Evolutionary conservation across 2,797 vertebrate genomes (phyloP).

Genomic region (Simalia tracyae): DNA sequence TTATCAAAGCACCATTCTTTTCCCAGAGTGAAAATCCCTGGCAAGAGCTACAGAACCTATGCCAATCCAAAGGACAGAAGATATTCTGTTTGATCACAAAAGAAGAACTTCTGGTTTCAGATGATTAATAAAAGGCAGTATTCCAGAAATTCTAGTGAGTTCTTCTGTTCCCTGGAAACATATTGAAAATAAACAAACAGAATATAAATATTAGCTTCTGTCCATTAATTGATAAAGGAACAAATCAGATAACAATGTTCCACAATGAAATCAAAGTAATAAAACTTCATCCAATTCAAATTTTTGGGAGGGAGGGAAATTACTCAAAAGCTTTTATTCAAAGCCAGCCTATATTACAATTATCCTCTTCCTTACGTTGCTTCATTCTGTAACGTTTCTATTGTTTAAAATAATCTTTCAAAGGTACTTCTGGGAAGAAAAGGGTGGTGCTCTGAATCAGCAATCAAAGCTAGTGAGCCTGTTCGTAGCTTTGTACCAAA

Average conservation of each 20-base stretch:
- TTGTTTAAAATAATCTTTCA: background rate
- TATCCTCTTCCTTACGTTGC: background rate
- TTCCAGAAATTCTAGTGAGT: background rate
- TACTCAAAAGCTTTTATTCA: background rate
- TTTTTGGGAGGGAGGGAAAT: background rate
- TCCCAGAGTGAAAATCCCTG: background rate
- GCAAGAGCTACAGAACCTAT: background rate
- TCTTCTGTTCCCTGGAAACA: background rate
- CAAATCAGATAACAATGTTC: background rate
- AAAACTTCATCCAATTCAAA: fast-evolving
- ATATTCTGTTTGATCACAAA: background rate
- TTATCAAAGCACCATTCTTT: conserved; percentile 67
- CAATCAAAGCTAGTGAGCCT: conserved; percentile 30
- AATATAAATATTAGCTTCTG: background rate
- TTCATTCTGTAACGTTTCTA: background rate
- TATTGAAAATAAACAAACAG: background rate
- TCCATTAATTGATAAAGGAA: background rate
- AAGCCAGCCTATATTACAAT: background rate
- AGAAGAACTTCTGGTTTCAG: background rate
- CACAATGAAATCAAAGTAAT: background rate
- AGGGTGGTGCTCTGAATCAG: conserved; percentile 64
- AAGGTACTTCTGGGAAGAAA: conserved; percentile 55
- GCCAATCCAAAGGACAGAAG: background rate
- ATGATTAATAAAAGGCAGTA: background rate
- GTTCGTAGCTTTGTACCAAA: conserved; percentile 30